Evolutionary conservation across 2,113 vertebrate species (phyloP).

Genomic region (Sturnira hondurensis): DNA sequence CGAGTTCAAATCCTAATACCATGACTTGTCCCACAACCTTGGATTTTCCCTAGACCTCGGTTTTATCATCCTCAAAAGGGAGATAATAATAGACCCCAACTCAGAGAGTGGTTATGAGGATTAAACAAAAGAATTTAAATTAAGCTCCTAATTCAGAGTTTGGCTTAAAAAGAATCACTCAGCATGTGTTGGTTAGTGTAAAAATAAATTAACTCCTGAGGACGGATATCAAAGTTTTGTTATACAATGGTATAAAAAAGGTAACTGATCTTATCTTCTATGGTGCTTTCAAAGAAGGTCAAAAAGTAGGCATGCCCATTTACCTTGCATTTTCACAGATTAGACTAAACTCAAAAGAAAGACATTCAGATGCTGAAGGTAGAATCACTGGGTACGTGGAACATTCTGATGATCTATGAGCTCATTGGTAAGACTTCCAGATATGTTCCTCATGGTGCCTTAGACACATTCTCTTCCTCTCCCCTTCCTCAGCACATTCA

Average conservation of each 20-base stretch:
- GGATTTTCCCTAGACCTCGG: not conserved
- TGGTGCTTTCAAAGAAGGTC: not conserved
- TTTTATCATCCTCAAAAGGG: not conserved
- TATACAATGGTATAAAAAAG: not conserved
- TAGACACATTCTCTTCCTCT: not conserved
- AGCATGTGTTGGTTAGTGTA: not conserved
- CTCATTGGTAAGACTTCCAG: not conserved
- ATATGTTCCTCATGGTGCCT: accelerated
- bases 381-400: not conserved
- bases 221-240: not conserved
- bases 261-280: not conserved
- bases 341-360: not conserved
- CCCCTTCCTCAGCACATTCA: not conserved
- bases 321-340: not conserved
- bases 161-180: not conserved
- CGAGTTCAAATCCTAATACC: not conserved
- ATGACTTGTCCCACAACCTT: not conserved
- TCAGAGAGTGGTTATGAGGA: not conserved
- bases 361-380: not conserved
- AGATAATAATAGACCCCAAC: not conserved
- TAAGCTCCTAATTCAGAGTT: not conserved
- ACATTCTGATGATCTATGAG: not conserved
- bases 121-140: not conserved
- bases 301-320: not conserved
- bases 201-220: not conserved